Conservation (phyloP, 2,888 invertebrate species). For the Nephrotoma flavescens region DNA sequence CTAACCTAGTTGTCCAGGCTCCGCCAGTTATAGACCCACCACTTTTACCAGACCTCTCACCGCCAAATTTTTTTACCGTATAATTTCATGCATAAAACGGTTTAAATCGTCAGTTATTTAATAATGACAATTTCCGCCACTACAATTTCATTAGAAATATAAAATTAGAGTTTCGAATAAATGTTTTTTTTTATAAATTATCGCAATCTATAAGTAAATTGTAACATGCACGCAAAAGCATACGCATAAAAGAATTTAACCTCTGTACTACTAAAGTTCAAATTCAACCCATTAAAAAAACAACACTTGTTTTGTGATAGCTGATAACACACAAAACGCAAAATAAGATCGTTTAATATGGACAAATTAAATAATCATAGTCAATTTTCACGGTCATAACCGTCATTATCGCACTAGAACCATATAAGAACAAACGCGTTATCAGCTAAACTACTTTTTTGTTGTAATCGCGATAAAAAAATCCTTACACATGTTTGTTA, state of each 20-base stretch:
- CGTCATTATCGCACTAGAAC: not conserved
- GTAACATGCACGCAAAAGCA: not conserved
- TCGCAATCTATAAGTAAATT: not conserved
- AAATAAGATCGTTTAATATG: not conserved
- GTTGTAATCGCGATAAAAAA: not conserved
- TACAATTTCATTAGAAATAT: no score
- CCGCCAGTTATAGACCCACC: no score
- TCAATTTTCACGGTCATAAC: not conserved
- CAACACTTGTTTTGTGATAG: not conserved
- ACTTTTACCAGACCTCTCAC: no score
- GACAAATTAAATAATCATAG: not conserved
- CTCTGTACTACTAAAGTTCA: not conserved
- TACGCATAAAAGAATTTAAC: not conserved
- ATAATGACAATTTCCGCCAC: no score
- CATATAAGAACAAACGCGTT: not conserved
- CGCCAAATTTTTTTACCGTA: no score
- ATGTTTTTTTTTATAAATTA: no score
- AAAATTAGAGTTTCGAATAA: no score
- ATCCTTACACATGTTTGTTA: not conserved
- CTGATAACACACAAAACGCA: not conserved
- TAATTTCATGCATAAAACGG: no score
- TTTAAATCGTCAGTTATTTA: no score
- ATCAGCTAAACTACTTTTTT: not conserved
- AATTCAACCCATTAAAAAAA: not conserved
- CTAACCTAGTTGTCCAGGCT: no score